Percentiles rank a stretch among this genome's conserved stretches.
Conservation (phyloP, 2,797 vertebrate genomes). For the Anolis apletophallus region DNA sequence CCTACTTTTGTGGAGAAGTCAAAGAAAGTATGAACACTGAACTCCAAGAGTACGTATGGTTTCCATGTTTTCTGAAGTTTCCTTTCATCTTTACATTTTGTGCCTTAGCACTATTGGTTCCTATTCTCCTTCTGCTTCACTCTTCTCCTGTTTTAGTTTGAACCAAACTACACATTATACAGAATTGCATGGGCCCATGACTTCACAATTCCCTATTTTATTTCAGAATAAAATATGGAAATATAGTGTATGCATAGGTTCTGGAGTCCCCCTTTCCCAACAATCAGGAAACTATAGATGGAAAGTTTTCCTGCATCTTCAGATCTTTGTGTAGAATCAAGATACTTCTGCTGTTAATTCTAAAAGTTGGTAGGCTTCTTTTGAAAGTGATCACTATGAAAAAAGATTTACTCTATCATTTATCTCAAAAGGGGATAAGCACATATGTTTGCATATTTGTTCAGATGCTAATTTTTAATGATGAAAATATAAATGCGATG, state of each 20-base stretch:
- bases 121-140: background rate
- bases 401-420: background rate
- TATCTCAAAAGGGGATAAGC: background rate
- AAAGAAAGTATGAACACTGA: background rate
- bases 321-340: background rate
- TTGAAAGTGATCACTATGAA: background rate
- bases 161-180: background rate
- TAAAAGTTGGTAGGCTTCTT: background rate
- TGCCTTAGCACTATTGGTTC: background rate
- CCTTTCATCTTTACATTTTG: background rate
- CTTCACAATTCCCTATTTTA: background rate
- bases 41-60: background rate
- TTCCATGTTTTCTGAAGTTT: background rate
- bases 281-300: background rate
- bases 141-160: background rate
- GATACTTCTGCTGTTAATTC: background rate
- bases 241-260: background rate
- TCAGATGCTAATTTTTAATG: background rate
- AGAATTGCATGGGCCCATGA: background rate
- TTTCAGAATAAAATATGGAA: background rate
- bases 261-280: background rate
- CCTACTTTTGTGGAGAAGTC: constrained; percentile 28
- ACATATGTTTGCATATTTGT: background rate
- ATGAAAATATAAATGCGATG: background rate
- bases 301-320: background rate